phyloP scores from a whole-genome alignment of 2,888 invertebrate genomes.

The Pteria penguin region DNA sequence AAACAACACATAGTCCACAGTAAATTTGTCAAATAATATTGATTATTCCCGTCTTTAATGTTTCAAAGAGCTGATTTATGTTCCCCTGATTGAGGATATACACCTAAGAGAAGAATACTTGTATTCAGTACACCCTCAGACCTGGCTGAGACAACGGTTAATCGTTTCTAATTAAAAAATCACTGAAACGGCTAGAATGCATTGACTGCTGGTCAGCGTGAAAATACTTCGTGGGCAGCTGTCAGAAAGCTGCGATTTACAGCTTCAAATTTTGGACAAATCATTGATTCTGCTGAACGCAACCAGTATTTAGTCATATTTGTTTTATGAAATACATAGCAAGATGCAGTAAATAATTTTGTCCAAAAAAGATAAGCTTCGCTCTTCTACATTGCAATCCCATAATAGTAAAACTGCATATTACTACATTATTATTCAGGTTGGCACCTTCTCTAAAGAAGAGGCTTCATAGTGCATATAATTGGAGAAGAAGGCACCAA shows the following conservation, averaged over 20 bases:
- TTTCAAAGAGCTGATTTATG: too few relatives aligned
- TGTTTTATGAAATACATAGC: too few relatives aligned
- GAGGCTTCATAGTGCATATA: slow-evolving; percentile 5
- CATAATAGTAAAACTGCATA: too few relatives aligned
- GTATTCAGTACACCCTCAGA: background rate
- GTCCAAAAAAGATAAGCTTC: too few relatives aligned
- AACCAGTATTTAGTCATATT: slow-evolving; percentile 29
- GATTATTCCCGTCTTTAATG: too few relatives aligned
- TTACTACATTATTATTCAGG: too few relatives aligned
- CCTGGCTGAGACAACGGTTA: slow-evolving; percentile 17
- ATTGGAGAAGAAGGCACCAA: slow-evolving; percentile 10
- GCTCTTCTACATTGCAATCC: too few relatives aligned
- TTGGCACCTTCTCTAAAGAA: too few relatives aligned
- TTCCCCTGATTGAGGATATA: slow-evolving; percentile 11
- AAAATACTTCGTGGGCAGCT: slow-evolving; percentile 24
- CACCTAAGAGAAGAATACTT: slow-evolving; percentile 7
- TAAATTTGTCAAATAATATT: too few relatives aligned
- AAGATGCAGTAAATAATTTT: slow-evolving; percentile 5
- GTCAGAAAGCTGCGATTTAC: slow-evolving; percentile 34
- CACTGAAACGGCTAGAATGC: slow-evolving; percentile 12
- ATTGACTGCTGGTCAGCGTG: slow-evolving; percentile 7
- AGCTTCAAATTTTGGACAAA: slow-evolving; percentile 35
- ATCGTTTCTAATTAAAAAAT: slow-evolving; percentile 14
- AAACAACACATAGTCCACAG: too few relatives aligned
- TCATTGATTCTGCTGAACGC: slow-evolving; percentile 22